Evolutionary conservation across 2,888 invertebrate genomes (phyloP), one percentile per base, ranked within the genome.

Genomic region (Meloe dianella): DNA sequence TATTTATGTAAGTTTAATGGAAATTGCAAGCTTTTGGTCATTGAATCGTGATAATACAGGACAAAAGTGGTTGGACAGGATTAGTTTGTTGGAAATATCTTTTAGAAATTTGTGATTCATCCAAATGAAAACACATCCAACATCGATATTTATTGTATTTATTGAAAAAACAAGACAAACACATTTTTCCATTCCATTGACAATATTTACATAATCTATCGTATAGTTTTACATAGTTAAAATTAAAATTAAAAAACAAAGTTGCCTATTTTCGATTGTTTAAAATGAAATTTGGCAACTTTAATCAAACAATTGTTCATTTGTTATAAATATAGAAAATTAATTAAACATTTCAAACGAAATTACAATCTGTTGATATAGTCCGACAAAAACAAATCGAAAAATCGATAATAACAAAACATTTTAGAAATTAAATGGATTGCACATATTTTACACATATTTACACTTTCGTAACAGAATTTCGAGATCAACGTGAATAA

Each of bases 101-200:
- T n/a, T n/a, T 1, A 1, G 10, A 7, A 3, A 17, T 12, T 41
- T 41, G n/a, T 41, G 35, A 12, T 35, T 12, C 12, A n/a, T 41
- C 8, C 12, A 22, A 51, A 22, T 22, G 1, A 51, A 6, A 17
- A 41, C n/a, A 17, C 1, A 6, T 8, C 1, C 1, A 12, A 5
- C 1, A 1, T 1, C 12, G 4, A 51, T 51, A 22, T 51, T 51
- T 51, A 24, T 27, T 27, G 27, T 54, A 54, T 54, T 54, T 54
- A 54, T 54, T 54, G 24, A 27, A 27, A 38, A 54, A 54, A 54
- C 54, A 54, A 54, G 54, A 54, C 30, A 61, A 67, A 57, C 47
- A 67, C 63, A 67, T 58, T 27, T 67, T 63, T 64, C 54, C 56
- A 67, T 60, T 67, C 67, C 67, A 67, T 54, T 64, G 57, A 67